Base-by-base conservation (phyloP, 2,113 vertebrate species). In the Cheilinus undulatus region DNA sequence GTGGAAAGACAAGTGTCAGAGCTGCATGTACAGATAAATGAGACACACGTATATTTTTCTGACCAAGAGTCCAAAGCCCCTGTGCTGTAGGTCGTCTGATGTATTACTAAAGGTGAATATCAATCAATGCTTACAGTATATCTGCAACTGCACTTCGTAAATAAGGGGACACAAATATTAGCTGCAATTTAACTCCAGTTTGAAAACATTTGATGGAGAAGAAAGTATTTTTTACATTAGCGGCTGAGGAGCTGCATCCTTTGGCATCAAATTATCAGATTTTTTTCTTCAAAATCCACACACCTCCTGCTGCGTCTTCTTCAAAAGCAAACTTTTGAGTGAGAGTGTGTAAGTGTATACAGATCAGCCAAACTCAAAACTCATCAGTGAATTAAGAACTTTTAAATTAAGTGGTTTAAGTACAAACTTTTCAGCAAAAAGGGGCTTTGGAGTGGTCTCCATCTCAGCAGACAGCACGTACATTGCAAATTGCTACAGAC, bases 1-100 rank as follows among this genome's bases (percentile, higher is more conserved):
- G 80, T 87, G 89, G 76, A 83, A 64, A 92, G 83, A 90, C 82
- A 85, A 72, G 42, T 46, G 73, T 83, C 83, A 85, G 64, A 90
- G 51, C 85, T 52, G 82, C 77, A 85, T 64, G 72, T 61, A 80
- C 78, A 88, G 51, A 64, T 56, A 79, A 69, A 82, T 82, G 84
- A 86, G 52, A 82, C 50, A 77, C 65, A 53, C 72, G 50, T 17
- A 80, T 28, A 73, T 59, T 76, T 64, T 48, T 40, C 10, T 28
- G 9, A 56, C 24, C 14, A 73, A 22, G 62, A 11, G 38, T 72
- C 83, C 83, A 81, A 86, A 86, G 59, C 81, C 76, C 66, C 65
- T 83, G 23, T 69, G 59, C 30, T 5, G 43, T 2, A 23, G 26
- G 15, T 48, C n/a, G 20, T 20, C 0, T 24, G 32, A 17, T 0